Conservation (phyloP, 2,888 invertebrate species). For the Dasypolia templi region DNA sequence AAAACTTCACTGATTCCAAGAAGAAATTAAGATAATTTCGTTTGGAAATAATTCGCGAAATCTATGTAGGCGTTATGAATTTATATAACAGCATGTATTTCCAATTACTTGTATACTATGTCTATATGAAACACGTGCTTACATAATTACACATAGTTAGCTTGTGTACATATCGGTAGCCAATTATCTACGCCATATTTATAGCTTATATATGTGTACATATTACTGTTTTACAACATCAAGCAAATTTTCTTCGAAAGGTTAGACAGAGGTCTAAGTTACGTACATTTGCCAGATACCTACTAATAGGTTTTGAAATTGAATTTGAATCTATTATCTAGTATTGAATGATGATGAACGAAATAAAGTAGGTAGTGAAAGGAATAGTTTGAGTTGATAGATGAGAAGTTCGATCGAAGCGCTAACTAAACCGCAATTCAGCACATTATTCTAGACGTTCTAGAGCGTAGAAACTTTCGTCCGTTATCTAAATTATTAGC, state of each 20-base stretch:
- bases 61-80: conserved; percentile 3
- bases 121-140: conserved; percentile 7
- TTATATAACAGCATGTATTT: conserved; percentile 4
- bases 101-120: conserved; percentile 15
- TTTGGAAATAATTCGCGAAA: not conserved
- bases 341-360: not conserved
- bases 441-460: too few relatives aligned
- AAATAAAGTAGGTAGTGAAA: not conserved
- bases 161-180: not conserved
- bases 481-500: too few relatives aligned
- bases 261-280: not conserved
- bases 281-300: not conserved
- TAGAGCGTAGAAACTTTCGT: too few relatives aligned
- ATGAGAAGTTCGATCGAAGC: not conserved
- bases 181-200: conserved; percentile 22
- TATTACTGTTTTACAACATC: conserved; percentile 13
- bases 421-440: too few relatives aligned
- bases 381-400: not conserved
- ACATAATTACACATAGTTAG: conserved; percentile 11
- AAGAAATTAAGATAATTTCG: not conserved
- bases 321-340: not conserved
- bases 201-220: conserved; percentile 8
- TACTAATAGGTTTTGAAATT: not conserved
- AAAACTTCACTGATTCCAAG: not conserved
- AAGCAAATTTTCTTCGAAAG: not conserved